A percentile compares a stretch with the other conserved stretches of the same genome.
phyloP scores from a whole-genome alignment of 2,888 invertebrate genomes.

The Meiosimyza platycephala region DNA sequence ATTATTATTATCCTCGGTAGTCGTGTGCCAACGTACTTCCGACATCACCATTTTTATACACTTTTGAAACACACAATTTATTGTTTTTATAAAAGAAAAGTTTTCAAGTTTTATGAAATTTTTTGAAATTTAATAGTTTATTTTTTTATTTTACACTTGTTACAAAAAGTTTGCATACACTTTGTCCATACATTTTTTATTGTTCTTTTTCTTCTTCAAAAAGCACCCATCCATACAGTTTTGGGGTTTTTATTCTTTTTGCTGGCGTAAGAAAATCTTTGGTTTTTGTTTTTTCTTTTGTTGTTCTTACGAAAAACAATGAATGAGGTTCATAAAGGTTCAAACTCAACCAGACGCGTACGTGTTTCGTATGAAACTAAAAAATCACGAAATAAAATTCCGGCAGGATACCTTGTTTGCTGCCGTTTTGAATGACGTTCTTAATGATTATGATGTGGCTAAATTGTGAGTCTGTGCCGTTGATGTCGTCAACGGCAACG shows the following conservation, averaged over 20 bases:
- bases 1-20: conserved; percentile 66
- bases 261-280: conserved; percentile 22
- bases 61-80: conserved; percentile 3
- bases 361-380: conserved; percentile 67
- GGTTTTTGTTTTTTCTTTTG: conserved; percentile 27
- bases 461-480: conserved; percentile 28
- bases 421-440: background rate
- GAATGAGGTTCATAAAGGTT: conserved; percentile 17
- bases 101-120: conserved; percentile 10
- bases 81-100: conserved; percentile 28
- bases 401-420: conserved; percentile 48
- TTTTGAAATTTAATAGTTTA: conserved; percentile 2
- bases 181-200: background rate
- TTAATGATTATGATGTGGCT: conserved; percentile 16
- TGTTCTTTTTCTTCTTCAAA: background rate
- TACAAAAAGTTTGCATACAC: background rate
- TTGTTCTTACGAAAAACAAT: conserved; percentile 6
- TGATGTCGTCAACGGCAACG: conserved; percentile 32
- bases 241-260: conserved; percentile 12
- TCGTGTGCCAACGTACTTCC: conserved; percentile 66
- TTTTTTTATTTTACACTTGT: conserved; percentile 7
- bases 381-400: conserved; percentile 48
- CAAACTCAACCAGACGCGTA: conserved; percentile 57
- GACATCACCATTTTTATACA: conserved; percentile 67
- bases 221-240: background rate